These are phyloP conservation scores for Dendrolimus kikuchii DNA, from an alignment of 1,140 invertebrate species.

Conservation along the genomic window DNA sequence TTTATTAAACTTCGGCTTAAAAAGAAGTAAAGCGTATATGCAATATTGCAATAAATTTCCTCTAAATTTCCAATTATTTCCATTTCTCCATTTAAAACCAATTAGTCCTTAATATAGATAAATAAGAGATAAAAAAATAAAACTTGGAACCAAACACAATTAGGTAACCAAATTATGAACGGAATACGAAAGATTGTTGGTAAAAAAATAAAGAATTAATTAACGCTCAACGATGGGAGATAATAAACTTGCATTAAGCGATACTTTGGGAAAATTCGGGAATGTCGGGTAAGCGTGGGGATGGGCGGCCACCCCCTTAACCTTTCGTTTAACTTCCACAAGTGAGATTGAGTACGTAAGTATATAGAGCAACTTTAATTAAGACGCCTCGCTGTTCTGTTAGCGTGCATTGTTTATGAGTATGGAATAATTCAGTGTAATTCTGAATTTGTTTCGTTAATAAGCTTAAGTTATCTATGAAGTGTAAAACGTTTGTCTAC, in stretches of 20 bases:
- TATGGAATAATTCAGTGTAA: slow-evolving; percentile 29
- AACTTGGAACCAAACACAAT: no score
- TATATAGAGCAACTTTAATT: slow-evolving; percentile 65
- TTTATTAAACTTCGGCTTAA: no score
- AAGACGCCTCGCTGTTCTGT: slow-evolving; percentile 43
- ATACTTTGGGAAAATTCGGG: slow-evolving; percentile 66
- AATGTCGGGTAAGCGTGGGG: slow-evolving; percentile 28
- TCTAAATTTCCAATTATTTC: no score
- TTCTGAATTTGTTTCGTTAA: slow-evolving; percentile 24
- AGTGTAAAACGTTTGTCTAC: no score
- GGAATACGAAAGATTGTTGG: neutral
- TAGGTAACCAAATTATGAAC: neutral
- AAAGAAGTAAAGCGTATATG: no score
- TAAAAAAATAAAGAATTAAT: slow-evolving; percentile 59
- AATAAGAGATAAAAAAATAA: no score
- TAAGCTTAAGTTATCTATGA: slow-evolving; percentile 5
- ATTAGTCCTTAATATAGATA: no score
- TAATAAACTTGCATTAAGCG: slow-evolving; percentile 68
- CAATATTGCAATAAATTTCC: no score
- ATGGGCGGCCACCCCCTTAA: slow-evolving; percentile 33
- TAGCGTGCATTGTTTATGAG: slow-evolving; percentile 55
- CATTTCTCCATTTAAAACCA: no score
- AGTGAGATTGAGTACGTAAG: slow-evolving; percentile 64
- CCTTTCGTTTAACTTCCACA: slow-evolving; percentile 65
- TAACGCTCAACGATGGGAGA: slow-evolving; percentile 56